Evolutionary conservation across 2,888 invertebrate genomes (phyloP), one percentile per base, ranked within the genome.

Genomic region (Lasioglossum leucozonium): DNA sequence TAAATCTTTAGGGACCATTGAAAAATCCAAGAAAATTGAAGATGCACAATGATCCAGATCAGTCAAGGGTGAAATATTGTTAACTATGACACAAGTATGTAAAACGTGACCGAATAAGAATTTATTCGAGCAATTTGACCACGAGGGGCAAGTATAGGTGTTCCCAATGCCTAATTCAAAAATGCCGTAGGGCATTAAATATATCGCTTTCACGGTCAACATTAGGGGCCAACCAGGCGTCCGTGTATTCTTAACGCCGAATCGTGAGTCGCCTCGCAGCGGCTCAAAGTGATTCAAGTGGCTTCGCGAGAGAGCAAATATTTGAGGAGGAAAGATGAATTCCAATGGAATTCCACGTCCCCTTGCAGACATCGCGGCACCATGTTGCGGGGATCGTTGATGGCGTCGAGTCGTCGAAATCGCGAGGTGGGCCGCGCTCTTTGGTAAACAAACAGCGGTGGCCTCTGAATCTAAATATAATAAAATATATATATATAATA

Each of bases 261-360:
- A 86, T 79, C 84, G 71, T 71, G 74, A 72, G 74, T 74, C 77
- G 83, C 80, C 79, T 79, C 81, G 76, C 72, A 69, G 55, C 81
- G 82, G 76, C 72, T 89, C 87, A 86, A 89, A 87, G 91, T 75
- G 79, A 81, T 75, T 86, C 87, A 84, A 92, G 91, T 80, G 85
- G 77, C 75, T 16, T 71, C 79, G 82, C 85, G 84, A 82, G 85
- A 85, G 88, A 79, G 89, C 87, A 90, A 91, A 91, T 92, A 91
- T 91, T 91, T 91, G 81, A 92, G 77, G 71, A 77, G 83, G 88
- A 88, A 86, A 83, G 91, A 85, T 84, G 86, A 88, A 91, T 86
- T 91, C 88, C 90, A 77, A 58, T 76, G 86, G 85, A 90, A 90
- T 91, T 90, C 85, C 91, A 73, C 58, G 76, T 72, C 74, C 18